Conservation (phyloP, 2,888 invertebrate genomes). For the Neoaliturus tenellus region DNA sequence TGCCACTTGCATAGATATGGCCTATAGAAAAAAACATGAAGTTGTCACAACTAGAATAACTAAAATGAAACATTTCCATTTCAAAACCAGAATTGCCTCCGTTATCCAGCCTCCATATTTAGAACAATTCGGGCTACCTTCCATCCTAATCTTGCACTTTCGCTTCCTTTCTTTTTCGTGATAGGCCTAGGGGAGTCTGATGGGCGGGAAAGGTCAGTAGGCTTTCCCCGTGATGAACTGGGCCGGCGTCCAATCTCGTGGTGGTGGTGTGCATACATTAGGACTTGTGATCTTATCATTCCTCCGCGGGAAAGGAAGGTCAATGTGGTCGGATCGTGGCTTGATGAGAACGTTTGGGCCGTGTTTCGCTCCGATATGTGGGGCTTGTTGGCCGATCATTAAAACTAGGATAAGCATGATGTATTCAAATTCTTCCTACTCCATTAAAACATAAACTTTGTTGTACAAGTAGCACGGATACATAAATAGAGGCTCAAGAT, state of each 20-base stretch:
- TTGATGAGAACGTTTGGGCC: too few species aligned
- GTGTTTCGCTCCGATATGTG: too few species aligned
- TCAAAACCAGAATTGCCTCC: not conserved
- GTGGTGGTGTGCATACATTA: not conserved
- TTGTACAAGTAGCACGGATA: too few species aligned
- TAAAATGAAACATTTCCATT: too few species aligned
- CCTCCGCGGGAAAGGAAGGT: not conserved
- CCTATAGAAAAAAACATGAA: too few species aligned
- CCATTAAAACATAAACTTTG: too few species aligned
- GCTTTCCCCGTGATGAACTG: slow-evolving; percentile 3
- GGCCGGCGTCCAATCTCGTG: not conserved
- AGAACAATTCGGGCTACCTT: not conserved
- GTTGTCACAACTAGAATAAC: too few species aligned
- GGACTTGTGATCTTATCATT: not conserved
- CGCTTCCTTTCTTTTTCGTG: not conserved
- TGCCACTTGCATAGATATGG: too few species aligned
- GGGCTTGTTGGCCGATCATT: too few species aligned
- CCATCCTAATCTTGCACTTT: not conserved
- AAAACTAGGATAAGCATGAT: not conserved
- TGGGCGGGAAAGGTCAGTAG: not conserved
- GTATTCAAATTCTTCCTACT: too few species aligned
- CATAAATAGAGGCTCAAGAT: too few species aligned
- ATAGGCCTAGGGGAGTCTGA: not conserved
- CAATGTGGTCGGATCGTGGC: not conserved
- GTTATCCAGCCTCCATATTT: not conserved